phyloP scores from a whole-genome alignment of 2,113 vertebrate species.

The Brachyhypopomus occidentalis region DNA sequence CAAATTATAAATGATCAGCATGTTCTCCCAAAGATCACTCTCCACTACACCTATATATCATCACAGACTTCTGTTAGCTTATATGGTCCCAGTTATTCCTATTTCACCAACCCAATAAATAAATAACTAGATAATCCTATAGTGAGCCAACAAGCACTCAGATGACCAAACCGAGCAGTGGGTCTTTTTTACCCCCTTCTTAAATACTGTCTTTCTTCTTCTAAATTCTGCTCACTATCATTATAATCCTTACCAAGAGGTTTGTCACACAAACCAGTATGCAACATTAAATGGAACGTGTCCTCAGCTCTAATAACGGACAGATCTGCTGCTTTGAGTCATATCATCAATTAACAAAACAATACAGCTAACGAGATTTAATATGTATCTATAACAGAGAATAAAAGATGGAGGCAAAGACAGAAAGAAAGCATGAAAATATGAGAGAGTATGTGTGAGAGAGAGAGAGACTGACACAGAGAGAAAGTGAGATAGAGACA shows the following conservation, averaged over 20 bases:
- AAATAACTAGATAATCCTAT: not conserved
- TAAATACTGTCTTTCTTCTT: not conserved
- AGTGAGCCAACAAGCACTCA: not conserved
- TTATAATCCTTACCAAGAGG: not conserved
- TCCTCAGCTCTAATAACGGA: not conserved
- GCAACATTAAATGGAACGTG: not conserved
- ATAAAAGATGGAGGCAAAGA: not conserved
- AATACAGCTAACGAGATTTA: constrained; percentile 26
- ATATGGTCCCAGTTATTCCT: too few species aligned
- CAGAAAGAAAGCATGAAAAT: not conserved
- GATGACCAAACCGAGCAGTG: not conserved
- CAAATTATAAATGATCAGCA: too few species aligned
- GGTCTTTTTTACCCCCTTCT: not conserved
- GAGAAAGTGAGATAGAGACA: not conserved
- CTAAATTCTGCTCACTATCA: not conserved
- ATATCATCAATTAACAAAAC: constrained; percentile 16
- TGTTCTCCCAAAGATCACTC: too few species aligned
- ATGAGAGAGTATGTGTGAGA: not conserved
- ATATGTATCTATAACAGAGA: constrained; percentile 6
- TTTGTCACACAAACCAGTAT: not conserved
- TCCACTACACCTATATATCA: too few species aligned
- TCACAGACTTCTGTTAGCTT: too few species aligned
- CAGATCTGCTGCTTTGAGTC: not conserved
- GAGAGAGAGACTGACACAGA: not conserved
- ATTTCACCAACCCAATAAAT: not conserved